Evolutionary conservation across 2,113 vertebrate genomes (phyloP).

Genomic region (Lophochroa leadbeateri): DNA sequence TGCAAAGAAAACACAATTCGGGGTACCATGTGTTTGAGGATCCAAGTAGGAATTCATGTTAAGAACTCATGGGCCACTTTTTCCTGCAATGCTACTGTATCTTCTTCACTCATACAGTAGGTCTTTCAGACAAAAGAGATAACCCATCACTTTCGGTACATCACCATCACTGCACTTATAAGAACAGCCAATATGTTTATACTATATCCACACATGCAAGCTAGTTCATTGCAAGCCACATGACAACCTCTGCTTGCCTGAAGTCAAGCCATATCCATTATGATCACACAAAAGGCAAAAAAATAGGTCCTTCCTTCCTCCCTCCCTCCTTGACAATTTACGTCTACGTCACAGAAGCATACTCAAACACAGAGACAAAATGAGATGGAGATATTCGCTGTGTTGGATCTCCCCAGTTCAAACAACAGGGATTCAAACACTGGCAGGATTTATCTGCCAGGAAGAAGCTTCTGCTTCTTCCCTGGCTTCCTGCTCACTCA

Average conservation of each 20-base stretch:
- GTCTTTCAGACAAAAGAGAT: not conserved
- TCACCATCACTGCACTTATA: not conserved
- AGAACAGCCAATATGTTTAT: not conserved
- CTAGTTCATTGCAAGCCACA: not conserved
- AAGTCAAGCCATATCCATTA: not conserved
- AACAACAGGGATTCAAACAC: not conserved
- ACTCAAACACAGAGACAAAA: not conserved
- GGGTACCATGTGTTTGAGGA: not conserved
- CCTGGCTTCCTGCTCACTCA: not conserved
- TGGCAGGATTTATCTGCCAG: not conserved
- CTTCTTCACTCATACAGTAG: not conserved
- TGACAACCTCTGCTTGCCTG: not conserved
- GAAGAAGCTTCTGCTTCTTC: not conserved
- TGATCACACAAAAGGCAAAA: not conserved
- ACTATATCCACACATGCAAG: not conserved
- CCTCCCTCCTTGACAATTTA: not conserved
- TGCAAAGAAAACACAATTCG: not conserved
- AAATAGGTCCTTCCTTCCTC: not conserved
- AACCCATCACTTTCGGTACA: not conserved
- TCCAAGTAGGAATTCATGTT: not conserved
- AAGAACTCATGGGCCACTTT: not conserved
- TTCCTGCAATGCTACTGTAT: not conserved
- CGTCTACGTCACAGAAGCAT: not conserved
- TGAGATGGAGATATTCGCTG: not conserved
- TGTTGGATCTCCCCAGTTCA: not conserved